A percentile compares a stretch with the other conserved stretches of the same genome.
Evolutionary conservation across 2,888 invertebrate species (phyloP).

Genomic region (Ferdinandea cuprea): DNA sequence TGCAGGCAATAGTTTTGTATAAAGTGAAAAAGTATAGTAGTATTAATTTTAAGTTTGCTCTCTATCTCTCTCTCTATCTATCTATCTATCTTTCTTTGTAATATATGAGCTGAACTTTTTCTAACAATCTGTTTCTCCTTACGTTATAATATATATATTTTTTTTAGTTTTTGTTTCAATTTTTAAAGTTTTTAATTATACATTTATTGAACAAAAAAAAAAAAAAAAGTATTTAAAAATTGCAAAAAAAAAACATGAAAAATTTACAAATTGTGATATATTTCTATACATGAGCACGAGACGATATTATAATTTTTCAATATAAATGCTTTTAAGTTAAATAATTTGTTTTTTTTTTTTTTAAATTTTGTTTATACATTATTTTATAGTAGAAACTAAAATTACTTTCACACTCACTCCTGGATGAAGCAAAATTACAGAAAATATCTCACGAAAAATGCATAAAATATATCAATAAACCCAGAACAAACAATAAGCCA

Average conservation of each 20-base stretch:
- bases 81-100: conserved; percentile 66
- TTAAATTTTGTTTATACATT: conserved; percentile 43
- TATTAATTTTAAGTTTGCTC: conserved; percentile 67
- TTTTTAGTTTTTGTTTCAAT: conserved; percentile 48
- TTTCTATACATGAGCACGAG: conserved; percentile 73
- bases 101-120: conserved; percentile 55
- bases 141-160: conserved; percentile 19
- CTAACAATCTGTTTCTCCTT: conserved; percentile 45
- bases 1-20: conserved; percentile 72
- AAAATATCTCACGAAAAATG: too few species aligned
- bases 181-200: conserved; percentile 63
- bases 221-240: conserved; percentile 43
- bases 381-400: conserved; percentile 59
- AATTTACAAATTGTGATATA: conserved; percentile 75
- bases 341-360: conserved; percentile 31
- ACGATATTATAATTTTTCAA: conserved; percentile 71
- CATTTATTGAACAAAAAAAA: conserved; percentile 51
- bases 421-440: conserved; percentile 66
- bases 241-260: conserved; percentile 62
- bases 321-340: conserved; percentile 63
- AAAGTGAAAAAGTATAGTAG: conserved; percentile 70
- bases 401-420: conserved; percentile 70
- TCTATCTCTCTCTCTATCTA: conserved; percentile 55
- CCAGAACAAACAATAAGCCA: conserved; percentile 65
- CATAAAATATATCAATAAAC: conserved; percentile 71